Percentiles rank a stretch among this genome's conserved stretches.
These are phyloP conservation scores for Zaprionus inermis DNA, from an alignment of 1,140 invertebrate genomes.

Conservation along the genomic window DNA sequence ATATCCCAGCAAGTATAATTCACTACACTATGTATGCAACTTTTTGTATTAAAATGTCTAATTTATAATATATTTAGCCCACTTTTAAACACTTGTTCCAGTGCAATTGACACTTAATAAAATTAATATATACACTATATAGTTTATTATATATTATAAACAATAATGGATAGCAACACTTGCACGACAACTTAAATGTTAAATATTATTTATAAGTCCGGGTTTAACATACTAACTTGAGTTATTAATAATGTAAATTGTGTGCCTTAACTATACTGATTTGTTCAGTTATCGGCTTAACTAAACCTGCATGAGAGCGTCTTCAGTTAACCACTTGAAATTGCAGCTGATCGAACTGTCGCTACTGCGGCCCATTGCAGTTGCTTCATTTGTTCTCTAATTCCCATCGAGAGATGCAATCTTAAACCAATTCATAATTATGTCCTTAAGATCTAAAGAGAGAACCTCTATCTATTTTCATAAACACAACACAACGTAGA, in stretches of 20 bases:
- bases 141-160: background rate
- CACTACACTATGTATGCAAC: background rate
- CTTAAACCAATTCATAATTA: background rate
- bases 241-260: background rate
- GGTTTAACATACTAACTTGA: background rate
- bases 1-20: background rate
- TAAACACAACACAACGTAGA: slow-evolving; percentile 61
- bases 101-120: background rate
- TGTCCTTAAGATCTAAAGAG: slow-evolving; percentile 39
- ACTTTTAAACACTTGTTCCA: background rate
- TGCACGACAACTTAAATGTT: too few relatives aligned
- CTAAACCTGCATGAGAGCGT: background rate
- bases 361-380: background rate
- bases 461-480: slow-evolving; percentile 65
- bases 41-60: background rate
- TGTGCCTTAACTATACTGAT: background rate
- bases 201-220: background rate
- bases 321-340: background rate
- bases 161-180: background rate
- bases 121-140: background rate
- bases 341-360: background rate
- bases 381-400: slow-evolving; percentile 5
- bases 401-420: background rate
- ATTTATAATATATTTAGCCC: background rate
- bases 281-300: background rate